Percentiles rank a stretch among this genome's conserved stretches.
Evolutionary conservation across 1,140 invertebrate genomes (phyloP).

Genomic region (Hylaeus anthracinus): DNA sequence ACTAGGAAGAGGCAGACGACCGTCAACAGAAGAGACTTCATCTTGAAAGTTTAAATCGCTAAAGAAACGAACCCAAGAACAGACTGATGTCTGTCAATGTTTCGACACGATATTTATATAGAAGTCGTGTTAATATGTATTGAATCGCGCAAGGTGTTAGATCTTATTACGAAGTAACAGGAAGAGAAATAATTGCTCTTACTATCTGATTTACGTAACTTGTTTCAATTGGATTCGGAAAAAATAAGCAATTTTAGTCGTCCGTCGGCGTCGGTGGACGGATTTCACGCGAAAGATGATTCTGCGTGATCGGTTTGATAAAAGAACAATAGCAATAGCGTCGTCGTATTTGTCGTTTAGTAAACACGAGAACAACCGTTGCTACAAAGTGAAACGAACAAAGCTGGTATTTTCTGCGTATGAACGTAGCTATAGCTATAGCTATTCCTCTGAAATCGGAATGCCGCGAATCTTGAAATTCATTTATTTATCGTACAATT

Average conservation of each 20-base stretch:
- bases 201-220: slow-evolving; percentile 60
- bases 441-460: no score
- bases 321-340: no score
- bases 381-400: no score
- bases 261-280: background rate
- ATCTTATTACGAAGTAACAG: slow-evolving; percentile 11
- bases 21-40: background rate
- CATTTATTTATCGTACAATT: no score
- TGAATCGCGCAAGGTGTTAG: slow-evolving; percentile 9
- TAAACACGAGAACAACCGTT: no score
- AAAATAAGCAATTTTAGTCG: background rate
- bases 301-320: background rate
- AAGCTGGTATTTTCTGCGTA: no score
- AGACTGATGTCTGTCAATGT: slow-evolving; percentile 13
- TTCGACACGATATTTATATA: slow-evolving; percentile 36
- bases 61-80: background rate
- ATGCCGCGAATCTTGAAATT: no score
- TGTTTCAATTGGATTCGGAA: background rate
- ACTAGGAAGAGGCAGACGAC: background rate
- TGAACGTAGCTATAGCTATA: no score
- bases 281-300: background rate
- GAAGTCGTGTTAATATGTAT: background rate
- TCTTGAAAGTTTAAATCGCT: background rate
- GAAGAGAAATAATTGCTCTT: slow-evolving; percentile 56
- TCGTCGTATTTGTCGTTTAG: no score